Percentiles rank a stretch among this genome's conserved stretches.
Evolutionary conservation across 2,797 vertebrate genomes (phyloP).

Genomic region (Trachurus trachurus): DNA sequence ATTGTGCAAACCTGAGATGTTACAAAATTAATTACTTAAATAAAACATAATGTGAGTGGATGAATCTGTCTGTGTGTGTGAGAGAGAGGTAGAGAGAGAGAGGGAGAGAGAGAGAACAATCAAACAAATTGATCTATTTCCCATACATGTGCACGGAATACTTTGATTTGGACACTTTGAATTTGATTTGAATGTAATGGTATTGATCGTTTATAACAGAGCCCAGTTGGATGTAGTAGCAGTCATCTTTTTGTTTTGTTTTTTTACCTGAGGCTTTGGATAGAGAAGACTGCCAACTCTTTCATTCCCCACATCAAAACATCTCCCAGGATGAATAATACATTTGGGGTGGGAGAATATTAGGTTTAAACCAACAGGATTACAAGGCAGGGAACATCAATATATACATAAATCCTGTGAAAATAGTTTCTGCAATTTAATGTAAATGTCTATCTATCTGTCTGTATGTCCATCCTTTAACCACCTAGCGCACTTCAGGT

Average conservation of each 20-base stretch:
- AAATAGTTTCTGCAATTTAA: conserved; percentile 23
- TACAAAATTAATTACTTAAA: conserved; percentile 42
- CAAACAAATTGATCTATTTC: conserved; percentile 4
- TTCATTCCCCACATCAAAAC: conserved; percentile 75
- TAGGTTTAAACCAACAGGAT: conserved; percentile 60
- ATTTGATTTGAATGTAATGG: conserved; percentile 56
- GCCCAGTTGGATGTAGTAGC: conserved; percentile 54
- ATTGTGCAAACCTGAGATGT: conserved; percentile 22
- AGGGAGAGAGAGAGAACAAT: not conserved
- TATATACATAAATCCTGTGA: conserved; percentile 28
- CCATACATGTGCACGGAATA: conserved; percentile 13
- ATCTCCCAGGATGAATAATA: conserved; percentile 68
- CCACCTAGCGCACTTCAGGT: too few species aligned
- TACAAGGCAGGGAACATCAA: conserved; percentile 44
- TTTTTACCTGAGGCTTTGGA: conserved; percentile 58
- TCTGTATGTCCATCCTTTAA: too few species aligned
- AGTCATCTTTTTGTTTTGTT: conserved; percentile 32
- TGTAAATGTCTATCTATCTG: not conserved
- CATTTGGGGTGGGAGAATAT: conserved; percentile 52
- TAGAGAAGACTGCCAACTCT: conserved; percentile 55
- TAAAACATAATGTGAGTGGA: conserved; percentile 13
- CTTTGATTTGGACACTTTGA: conserved; percentile 42
- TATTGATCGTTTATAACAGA: conserved; percentile 62
- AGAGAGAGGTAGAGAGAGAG: not conserved
- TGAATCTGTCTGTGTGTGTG: conserved; percentile 2